phyloP scores from a whole-genome alignment of 2,797 vertebrate species.

The Gadopsis marmoratus region DNA sequence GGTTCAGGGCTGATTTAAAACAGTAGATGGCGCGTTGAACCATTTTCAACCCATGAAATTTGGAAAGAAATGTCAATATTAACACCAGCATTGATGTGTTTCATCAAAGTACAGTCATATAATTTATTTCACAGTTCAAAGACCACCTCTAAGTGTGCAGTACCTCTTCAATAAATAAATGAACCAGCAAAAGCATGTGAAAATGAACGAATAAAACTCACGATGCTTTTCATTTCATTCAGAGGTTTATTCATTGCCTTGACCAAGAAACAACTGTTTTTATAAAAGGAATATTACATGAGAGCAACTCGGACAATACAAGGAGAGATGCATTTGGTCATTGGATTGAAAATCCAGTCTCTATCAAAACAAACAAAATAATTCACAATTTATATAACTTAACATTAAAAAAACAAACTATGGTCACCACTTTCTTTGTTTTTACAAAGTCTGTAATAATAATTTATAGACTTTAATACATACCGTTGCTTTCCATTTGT shows the following conservation, averaged over 20 bases:
- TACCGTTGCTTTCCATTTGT: constrained; percentile 70
- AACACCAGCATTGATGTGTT: no score
- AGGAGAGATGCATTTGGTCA: constrained; percentile 89
- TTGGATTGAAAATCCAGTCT: constrained; percentile 90
- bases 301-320: constrained; percentile 83
- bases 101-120: no score
- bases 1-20: no score
- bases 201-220: constrained; percentile 28
- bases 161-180: not conserved
- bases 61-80: no score
- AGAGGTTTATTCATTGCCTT: constrained; percentile 87
- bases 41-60: no score
- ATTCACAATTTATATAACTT: constrained; percentile 87
- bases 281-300: constrained; percentile 79
- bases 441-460: constrained; percentile 85
- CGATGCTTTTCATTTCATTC: constrained; percentile 64
- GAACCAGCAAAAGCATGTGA: not conserved
- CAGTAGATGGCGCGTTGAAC: no score
- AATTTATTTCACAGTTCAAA: no score
- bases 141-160: no score
- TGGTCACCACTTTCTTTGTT: constrained; percentile 77
- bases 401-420: constrained; percentile 82
- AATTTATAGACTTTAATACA: constrained; percentile 85
- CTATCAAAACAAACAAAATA: constrained; percentile 78
- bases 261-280: constrained; percentile 83